Evolutionary conservation across 2,113 vertebrate species (phyloP).

Genomic region (Chrysemys picta): DNA sequence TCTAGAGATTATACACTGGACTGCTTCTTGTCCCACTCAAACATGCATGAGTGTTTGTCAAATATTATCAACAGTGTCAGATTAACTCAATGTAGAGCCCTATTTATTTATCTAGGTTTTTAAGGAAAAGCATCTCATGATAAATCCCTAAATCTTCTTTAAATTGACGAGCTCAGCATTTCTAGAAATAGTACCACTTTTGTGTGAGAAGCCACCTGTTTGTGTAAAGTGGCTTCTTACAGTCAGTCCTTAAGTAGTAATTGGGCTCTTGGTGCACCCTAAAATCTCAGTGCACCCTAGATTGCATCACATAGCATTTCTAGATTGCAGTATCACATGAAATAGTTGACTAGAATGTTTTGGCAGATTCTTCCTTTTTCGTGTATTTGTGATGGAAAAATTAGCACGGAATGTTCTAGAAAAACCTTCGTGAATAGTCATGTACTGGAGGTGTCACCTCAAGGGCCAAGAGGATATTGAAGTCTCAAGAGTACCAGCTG

Average conservation of each 20-base stretch:
- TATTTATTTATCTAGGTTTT: slow-evolving; percentile 46
- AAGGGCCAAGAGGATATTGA: neutral
- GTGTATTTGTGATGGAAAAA: neutral
- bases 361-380: slow-evolving; percentile 17
- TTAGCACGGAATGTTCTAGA: neutral
- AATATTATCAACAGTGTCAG: slow-evolving; percentile 29
- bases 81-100: slow-evolving; percentile 27
- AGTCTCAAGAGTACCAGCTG: neutral
- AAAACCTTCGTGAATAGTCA: neutral
- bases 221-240: slow-evolving; percentile 36
- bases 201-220: slow-evolving; percentile 35
- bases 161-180: slow-evolving; percentile 37
- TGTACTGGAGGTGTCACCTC: neutral
- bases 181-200: slow-evolving; percentile 27
- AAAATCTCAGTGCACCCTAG: slow-evolving; percentile 18
- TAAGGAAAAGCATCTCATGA: neutral
- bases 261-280: slow-evolving; percentile 26
- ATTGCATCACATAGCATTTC: neutral
- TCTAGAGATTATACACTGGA: neutral
- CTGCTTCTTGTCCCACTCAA: neutral
- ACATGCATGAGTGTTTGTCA: neutral
- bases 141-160: slow-evolving; percentile 50
- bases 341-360: slow-evolving; percentile 10
- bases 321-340: neutral
- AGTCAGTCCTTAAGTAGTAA: slow-evolving; percentile 7